A percentile compares a stretch with the other conserved stretches of the same genome.
These are phyloP conservation scores for Cryptoleucopteryx plumbea DNA, from an alignment of 2,113 vertebrate genomes.

Conservation along the genomic window DNA sequence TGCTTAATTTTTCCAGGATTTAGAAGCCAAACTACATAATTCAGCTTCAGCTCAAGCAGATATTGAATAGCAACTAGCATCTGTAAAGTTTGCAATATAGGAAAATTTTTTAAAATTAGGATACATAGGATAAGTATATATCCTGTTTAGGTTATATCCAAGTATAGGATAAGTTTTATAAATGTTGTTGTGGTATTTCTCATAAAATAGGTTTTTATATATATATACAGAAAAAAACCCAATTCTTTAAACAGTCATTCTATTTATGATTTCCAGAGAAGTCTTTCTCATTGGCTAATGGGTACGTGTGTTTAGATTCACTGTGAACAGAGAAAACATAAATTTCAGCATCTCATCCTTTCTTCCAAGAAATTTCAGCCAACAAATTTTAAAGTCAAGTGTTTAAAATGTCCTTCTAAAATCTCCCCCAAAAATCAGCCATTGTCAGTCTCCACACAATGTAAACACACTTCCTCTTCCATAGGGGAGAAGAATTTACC, in stretches of 20 bases:
- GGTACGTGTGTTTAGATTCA: background rate
- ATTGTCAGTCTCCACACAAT: background rate
- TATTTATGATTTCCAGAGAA: background rate
- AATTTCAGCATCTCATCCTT: background rate
- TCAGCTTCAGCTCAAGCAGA: background rate
- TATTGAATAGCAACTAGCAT: background rate
- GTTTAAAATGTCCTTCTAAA: background rate
- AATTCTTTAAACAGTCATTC: background rate
- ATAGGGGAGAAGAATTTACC: background rate
- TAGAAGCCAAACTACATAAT: background rate
- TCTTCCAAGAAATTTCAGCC: background rate
- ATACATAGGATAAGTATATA: background rate
- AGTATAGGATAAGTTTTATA: background rate
- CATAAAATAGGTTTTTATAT: background rate
- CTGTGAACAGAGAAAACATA: background rate
- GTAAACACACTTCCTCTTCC: background rate
- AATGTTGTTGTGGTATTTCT: background rate
- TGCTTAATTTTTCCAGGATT: background rate
- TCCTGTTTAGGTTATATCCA: background rate
- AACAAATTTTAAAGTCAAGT: background rate
- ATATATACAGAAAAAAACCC: fast-evolving
- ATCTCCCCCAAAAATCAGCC: background rate
- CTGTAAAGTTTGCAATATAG: background rate
- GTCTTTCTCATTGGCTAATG: background rate
- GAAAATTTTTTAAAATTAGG: background rate